phyloP scores from a whole-genome alignment of 1,140 invertebrate species.

The Notospermus geniculatus region DNA sequence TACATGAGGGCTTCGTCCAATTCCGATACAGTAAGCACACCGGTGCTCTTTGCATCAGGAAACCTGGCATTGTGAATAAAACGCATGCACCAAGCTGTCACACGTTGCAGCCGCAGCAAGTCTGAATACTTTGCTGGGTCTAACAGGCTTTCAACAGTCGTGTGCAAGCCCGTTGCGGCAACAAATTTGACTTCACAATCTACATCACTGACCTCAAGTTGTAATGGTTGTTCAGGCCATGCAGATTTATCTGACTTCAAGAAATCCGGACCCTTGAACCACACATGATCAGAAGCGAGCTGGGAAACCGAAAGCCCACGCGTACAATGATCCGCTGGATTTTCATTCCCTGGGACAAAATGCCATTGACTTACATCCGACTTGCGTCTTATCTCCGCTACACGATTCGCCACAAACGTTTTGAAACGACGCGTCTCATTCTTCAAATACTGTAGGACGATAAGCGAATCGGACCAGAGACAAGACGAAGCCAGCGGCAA shows the following conservation, averaged over 20 bases:
- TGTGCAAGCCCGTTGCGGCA: too few relatives aligned
- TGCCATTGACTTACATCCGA: neutral
- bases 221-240: too few relatives aligned
- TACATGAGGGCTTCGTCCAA: too few relatives aligned
- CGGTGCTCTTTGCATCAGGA: too few relatives aligned
- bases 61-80: too few relatives aligned
- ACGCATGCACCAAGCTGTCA: too few relatives aligned
- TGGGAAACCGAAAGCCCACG: neutral
- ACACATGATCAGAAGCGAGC: neutral
- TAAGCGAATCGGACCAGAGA: neutral
- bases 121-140: too few relatives aligned
- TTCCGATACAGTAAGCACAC: too few relatives aligned
- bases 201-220: too few relatives aligned
- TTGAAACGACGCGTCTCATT: neutral
- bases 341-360: neutral
- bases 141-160: too few relatives aligned
- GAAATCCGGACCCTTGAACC: neutral
- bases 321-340: neutral
- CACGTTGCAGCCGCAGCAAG: too few relatives aligned
- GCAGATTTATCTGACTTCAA: neutral
- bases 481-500: neutral
- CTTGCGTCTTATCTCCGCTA: neutral
- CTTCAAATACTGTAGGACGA: neutral
- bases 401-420: slow-evolving; percentile 1
- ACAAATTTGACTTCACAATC: too few relatives aligned